A percentile compares a stretch with the other conserved stretches of the same genome.
Evolutionary conservation across 2,113 vertebrate genomes (phyloP).

Genomic region (Oreocharis arfaki): DNA sequence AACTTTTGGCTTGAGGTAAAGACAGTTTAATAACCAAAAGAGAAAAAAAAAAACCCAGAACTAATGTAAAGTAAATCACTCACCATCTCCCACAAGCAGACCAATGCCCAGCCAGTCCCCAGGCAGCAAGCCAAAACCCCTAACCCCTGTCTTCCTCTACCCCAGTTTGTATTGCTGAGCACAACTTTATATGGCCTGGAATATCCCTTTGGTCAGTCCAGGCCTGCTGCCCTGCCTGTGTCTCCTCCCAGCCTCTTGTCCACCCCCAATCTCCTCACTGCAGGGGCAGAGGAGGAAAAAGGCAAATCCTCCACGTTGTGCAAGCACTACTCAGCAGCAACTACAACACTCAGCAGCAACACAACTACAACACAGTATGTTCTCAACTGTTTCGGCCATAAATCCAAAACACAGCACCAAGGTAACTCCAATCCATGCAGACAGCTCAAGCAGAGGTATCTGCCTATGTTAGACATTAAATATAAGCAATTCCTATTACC

Average conservation of each 20-base stretch:
- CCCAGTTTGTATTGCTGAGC: not conserved
- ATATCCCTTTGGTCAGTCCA: not conserved
- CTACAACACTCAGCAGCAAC: too few relatives aligned
- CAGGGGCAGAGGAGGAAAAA: not conserved
- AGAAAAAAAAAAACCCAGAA: not conserved
- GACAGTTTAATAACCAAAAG: not conserved
- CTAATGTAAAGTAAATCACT: not conserved
- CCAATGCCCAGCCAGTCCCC: not conserved
- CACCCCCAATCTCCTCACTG: not conserved
- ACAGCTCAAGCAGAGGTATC: not conserved
- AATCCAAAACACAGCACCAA: not conserved
- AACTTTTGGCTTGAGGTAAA: not conserved
- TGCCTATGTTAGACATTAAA: not conserved
- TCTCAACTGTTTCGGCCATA: not conserved
- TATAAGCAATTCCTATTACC: constrained; percentile 66
- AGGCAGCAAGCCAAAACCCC: accelerated
- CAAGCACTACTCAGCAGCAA: not conserved
- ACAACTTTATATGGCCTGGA: not conserved
- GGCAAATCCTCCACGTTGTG: not conserved
- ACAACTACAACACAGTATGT: too few relatives aligned
- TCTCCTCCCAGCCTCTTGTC: not conserved
- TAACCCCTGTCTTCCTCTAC: not conserved
- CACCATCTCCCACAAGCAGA: not conserved
- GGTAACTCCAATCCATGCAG: not conserved
- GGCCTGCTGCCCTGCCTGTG: not conserved